phyloP scores from a whole-genome alignment of 2,113 vertebrate genomes.

The Fulica atra region DNA sequence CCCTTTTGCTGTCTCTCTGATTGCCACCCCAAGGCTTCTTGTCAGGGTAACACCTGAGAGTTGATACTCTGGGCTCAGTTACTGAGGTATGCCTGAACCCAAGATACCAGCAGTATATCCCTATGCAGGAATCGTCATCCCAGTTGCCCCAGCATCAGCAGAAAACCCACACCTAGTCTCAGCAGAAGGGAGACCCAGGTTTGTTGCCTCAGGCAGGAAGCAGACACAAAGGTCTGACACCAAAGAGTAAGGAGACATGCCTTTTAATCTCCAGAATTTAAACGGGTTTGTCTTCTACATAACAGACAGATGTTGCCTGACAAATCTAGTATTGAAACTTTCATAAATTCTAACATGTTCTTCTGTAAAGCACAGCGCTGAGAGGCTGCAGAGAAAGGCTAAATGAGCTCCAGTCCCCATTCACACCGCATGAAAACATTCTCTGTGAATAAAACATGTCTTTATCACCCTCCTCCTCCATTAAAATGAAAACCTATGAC shows the following conservation, averaged over 20 bases:
- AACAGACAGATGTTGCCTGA: conserved; percentile 18
- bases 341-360: conserved; percentile 11
- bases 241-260: background rate
- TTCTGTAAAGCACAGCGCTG: background rate
- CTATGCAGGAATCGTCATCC: background rate
- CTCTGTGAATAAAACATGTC: background rate
- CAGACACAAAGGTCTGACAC: background rate
- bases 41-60: background rate
- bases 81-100: background rate
- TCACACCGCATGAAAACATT: background rate
- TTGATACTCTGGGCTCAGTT: background rate
- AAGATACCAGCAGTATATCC: background rate
- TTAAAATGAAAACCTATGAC: background rate
- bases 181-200: background rate
- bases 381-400: background rate
- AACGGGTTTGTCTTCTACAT: background rate
- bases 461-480: background rate
- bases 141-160: background rate
- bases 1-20: background rate
- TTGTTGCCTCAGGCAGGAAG: background rate
- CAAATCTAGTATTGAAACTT: conserved; percentile 32
- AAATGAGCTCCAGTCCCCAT: conserved; percentile 8
- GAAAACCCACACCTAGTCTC: background rate
- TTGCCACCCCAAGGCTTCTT: background rate
- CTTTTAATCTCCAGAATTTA: conserved; percentile 22